Percentiles rank a stretch among this genome's conserved stretches.
These are phyloP conservation scores for Pristionchus mayeri DNA, from an alignment of 2,888 invertebrate species.

Conservation along the genomic window DNA sequence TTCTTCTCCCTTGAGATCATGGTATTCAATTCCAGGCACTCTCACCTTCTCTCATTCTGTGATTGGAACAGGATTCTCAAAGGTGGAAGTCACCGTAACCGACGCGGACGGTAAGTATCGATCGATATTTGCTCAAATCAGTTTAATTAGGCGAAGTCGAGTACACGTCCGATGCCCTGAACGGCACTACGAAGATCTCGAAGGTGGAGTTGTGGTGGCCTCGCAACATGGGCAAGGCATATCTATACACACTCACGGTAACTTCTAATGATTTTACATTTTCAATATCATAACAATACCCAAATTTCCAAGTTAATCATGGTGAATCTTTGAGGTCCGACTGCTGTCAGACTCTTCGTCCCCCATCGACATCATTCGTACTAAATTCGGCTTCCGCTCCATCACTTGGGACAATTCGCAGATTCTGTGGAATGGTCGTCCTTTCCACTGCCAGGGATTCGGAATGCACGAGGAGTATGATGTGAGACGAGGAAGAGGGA, in stretches of 20 bases:
- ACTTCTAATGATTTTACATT: too few relatives aligned
- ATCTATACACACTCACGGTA: constrained; percentile 90
- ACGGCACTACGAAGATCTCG: constrained; percentile 51
- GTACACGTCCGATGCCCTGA: background rate
- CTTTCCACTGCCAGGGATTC: constrained; percentile 92
- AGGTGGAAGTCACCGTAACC: constrained; percentile 24
- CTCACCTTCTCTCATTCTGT: background rate
- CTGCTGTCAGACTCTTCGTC: background rate
- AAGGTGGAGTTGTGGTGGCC: constrained; percentile 78
- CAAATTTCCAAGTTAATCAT: background rate
- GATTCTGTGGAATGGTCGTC: constrained; percentile 84
- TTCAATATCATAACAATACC: background rate
- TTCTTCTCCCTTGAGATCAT: background rate
- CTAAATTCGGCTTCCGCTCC: constrained; percentile 90
- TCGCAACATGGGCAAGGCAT: constrained; percentile 78
- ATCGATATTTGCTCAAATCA: background rate
- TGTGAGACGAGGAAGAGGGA: constrained; percentile 81
- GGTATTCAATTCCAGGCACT: background rate
- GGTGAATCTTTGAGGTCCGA: background rate
- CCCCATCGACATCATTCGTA: constrained; percentile 82
- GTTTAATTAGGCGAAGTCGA: constrained; percentile 11
- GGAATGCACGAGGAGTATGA: constrained; percentile 96
- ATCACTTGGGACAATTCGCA: constrained; percentile 84
- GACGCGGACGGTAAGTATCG: constrained; percentile 14
- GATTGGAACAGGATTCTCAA: background rate